phyloP scores from a whole-genome alignment of 2,113 vertebrate genomes.

The Piaya cayana region DNA sequence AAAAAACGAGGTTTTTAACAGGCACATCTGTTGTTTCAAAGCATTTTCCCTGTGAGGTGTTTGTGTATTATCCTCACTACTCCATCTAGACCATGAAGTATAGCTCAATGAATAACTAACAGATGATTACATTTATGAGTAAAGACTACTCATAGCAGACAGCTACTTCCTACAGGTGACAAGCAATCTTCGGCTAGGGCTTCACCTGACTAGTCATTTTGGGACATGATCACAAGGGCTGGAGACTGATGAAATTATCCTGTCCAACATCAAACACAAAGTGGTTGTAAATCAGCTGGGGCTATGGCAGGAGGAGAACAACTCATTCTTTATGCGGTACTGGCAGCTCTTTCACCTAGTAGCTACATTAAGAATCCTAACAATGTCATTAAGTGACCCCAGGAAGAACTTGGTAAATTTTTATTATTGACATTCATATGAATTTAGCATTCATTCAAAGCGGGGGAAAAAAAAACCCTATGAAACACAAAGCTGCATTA shows the following conservation, averaged over 20 bases:
- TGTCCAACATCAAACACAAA: constrained; percentile 92
- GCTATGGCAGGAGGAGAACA: constrained; percentile 80
- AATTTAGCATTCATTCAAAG: constrained; percentile 57
- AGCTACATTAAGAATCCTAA: constrained; percentile 79
- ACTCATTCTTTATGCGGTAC: constrained; percentile 81
- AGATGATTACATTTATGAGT: constrained; percentile 84
- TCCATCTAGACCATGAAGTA: constrained; percentile 69
- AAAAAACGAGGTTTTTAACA: neutral
- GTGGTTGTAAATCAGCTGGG: constrained; percentile 91
- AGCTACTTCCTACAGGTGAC: constrained; percentile 92
- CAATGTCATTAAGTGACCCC: constrained; percentile 81
- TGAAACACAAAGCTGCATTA: constrained; percentile 43
- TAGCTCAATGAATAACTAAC: constrained; percentile 83
- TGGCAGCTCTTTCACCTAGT: constrained; percentile 75
- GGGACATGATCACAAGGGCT: constrained; percentile 91
- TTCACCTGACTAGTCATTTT: constrained; percentile 93
- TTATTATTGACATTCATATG: constrained; percentile 46
- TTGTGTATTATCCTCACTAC: constrained; percentile 65
- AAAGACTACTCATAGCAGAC: constrained; percentile 80
- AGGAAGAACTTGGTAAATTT: constrained; percentile 65
- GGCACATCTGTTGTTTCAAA: constrained; percentile 56
- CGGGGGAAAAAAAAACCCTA: neutral
- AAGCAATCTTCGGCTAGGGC: constrained; percentile 82
- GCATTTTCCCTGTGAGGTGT: constrained; percentile 54
- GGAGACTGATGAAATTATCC: constrained; percentile 90